phyloP scores from a whole-genome alignment of 2,113 vertebrate genomes.

The Chrysochloris asiatica region DNA sequence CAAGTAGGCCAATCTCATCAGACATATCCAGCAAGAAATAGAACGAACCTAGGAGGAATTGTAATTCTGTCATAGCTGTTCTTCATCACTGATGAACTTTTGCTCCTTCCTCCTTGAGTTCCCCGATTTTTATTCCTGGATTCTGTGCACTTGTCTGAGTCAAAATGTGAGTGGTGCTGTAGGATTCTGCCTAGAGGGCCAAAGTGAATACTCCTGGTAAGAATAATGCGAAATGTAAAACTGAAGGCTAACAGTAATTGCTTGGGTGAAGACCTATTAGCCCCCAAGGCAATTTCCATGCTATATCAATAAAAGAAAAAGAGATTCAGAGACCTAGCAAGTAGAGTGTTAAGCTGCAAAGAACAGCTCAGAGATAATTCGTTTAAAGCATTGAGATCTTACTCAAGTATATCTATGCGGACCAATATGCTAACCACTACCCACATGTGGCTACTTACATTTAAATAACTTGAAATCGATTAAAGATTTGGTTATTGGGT shows the following conservation, averaged over 20 bases:
- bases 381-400: neutral
- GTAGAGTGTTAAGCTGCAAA: neutral
- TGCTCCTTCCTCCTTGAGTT: neutral
- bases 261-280: neutral
- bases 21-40: neutral
- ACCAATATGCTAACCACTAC: neutral
- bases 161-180: neutral
- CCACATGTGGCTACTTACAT: neutral
- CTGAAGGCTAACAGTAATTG: neutral
- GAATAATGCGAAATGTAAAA: conserved; percentile 17
- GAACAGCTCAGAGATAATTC: neutral
- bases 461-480: neutral
- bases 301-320: neutral
- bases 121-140: neutral
- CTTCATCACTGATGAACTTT: neutral
- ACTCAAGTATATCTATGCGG: neutral
- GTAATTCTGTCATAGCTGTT: neutral
- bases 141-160: neutral
- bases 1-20: neutral
- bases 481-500: neutral
- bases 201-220: neutral
- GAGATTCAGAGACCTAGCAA: too few species aligned
- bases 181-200: neutral
- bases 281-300: too few species aligned
- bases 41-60: neutral